Percentiles rank a stretch among this genome's conserved stretches.
These are phyloP conservation scores for Invenusta paracnida DNA, from an alignment of 2,888 invertebrate species.

Conservation along the genomic window DNA sequence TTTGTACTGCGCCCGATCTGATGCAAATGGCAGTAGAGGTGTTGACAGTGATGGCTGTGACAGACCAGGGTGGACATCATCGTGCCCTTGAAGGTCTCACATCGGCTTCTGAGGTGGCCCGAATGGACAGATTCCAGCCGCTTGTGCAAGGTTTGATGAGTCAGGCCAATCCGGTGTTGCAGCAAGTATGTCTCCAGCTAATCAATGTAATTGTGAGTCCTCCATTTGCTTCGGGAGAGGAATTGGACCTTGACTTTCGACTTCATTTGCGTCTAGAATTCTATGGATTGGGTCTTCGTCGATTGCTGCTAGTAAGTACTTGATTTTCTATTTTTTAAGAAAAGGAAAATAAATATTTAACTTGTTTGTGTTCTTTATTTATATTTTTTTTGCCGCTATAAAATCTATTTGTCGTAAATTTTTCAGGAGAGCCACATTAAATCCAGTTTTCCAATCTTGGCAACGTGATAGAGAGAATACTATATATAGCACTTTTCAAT, in stretches of 20 bases:
- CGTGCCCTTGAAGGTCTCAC: conserved; percentile 37
- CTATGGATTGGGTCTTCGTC: neutral
- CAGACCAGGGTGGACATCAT: conserved; percentile 2
- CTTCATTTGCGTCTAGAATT: conserved; percentile 33
- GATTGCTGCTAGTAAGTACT: neutral
- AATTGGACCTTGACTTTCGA: conserved; percentile 31
- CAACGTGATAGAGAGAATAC: too few species aligned
- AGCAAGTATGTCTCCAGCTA: neutral
- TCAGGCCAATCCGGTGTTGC: neutral
- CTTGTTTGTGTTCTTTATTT: too few species aligned
- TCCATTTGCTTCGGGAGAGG: neutral
- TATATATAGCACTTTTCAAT: too few species aligned
- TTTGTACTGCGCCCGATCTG: neutral
- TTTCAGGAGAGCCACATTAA: too few species aligned
- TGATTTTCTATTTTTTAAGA: neutral
- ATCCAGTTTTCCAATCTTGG: too few species aligned
- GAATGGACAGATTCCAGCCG: conserved; percentile 17
- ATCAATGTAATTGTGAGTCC: conserved; percentile 29
- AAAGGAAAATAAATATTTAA: too few species aligned
- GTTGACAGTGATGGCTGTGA: conserved; percentile 3
- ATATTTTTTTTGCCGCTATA: too few species aligned
- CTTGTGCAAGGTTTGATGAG: conserved; percentile 14
- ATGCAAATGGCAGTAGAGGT: conserved; percentile 36
- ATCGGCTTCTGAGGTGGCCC: neutral
- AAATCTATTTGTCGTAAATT: too few species aligned